Percentiles rank a stretch among this genome's conserved stretches.
phyloP scores from a whole-genome alignment of 2,888 invertebrate genomes.

The Tromatobia lineatoria region DNA sequence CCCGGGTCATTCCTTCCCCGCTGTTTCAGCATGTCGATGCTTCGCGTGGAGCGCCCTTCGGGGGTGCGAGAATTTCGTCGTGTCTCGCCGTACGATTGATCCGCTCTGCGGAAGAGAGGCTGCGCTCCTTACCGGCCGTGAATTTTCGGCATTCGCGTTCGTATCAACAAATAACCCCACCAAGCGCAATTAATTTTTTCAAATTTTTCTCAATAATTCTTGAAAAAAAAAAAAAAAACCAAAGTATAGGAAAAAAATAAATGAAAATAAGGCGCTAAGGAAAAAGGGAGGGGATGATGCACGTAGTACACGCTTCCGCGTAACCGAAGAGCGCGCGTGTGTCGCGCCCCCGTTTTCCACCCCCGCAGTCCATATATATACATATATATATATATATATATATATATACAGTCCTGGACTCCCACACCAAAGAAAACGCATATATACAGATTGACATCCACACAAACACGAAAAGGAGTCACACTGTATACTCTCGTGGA shows the following conservation, averaged over 20 bases:
- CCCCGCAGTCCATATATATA: constrained; percentile 28
- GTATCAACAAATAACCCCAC: background rate
- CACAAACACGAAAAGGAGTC: constrained; percentile 14
- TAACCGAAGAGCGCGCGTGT: constrained; percentile 50
- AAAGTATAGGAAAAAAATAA: no score
- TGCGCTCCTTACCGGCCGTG: constrained; percentile 44
- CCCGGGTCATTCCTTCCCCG: constrained; percentile 84
- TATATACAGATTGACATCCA: background rate
- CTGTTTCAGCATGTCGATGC: constrained; percentile 83
- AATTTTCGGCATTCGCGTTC: constrained; percentile 13
- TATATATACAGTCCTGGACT: background rate
- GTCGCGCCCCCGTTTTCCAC: constrained; percentile 30
- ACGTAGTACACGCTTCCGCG: constrained; percentile 47
- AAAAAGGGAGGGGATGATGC: constrained; percentile 21
- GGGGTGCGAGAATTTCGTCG: constrained; percentile 77
- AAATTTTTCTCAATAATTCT: background rate
- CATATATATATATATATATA: no score
- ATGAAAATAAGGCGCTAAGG: background rate
- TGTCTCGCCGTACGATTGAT: constrained; percentile 70
- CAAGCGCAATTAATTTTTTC: background rate
- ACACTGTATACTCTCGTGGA: constrained; percentile 26
- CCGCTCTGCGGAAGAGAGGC: constrained; percentile 55
- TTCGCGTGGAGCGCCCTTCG: constrained; percentile 81
- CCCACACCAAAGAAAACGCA: background rate
- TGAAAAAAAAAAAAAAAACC: background rate